These are phyloP conservation scores for Bolinopsis microptera DNA, from an alignment of 37 sponge, comb jelly and placozoan genomes.

Conservation along the genomic window DNA sequence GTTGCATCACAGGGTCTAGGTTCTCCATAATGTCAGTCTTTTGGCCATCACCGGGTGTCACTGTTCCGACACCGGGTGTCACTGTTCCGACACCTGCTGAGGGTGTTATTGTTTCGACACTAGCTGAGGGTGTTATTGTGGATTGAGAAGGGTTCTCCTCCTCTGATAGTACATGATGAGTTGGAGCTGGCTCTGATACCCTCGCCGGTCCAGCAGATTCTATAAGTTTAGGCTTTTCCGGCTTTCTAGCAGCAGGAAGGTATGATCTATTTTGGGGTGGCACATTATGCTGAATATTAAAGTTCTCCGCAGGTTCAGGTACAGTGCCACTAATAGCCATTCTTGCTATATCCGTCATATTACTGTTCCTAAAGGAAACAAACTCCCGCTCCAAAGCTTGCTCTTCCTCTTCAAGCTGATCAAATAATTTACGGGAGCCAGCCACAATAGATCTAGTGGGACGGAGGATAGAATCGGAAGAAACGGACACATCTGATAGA, in stretches of 20 bases:
- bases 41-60: neutral
- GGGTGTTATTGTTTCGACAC: neutral
- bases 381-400: slow-evolving; percentile 46
- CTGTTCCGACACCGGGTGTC: neutral
- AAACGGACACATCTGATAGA: slow-evolving; percentile 14
- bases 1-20: slow-evolving; percentile 41
- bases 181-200: neutral
- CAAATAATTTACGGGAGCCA: neutral
- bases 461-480: slow-evolving; percentile 13
- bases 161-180: neutral
- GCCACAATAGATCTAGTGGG: slow-evolving; percentile 40
- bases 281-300: neutral
- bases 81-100: neutral
- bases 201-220: neutral
- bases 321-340: neutral
- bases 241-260: neutral
- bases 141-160: neutral
- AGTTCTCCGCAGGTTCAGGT: neutral
- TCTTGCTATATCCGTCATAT: neutral
- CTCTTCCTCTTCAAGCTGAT: slow-evolving; percentile 16
- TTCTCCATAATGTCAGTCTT: neutral
- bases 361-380: neutral
- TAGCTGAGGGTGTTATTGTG: neutral
- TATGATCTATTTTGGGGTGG: neutral
- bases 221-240: neutral